Evolutionary conservation across 2,797 vertebrate genomes (phyloP).

Genomic region (Ptychobarbus kaznakovi): DNA sequence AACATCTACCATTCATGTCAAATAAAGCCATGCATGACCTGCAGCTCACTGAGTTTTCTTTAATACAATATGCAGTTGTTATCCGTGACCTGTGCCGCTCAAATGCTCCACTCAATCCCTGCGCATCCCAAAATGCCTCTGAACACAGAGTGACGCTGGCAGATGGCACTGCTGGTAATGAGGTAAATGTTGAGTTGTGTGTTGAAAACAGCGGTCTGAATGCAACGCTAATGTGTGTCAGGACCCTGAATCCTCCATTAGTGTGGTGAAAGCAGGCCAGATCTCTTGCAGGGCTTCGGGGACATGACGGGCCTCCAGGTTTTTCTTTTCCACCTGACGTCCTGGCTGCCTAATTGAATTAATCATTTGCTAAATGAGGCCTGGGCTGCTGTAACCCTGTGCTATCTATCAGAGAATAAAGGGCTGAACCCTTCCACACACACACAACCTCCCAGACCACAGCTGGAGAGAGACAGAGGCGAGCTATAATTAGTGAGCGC

Average conservation of each 20-base stretch:
- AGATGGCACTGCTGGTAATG: constrained; percentile 25
- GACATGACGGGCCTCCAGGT: constrained; percentile 12
- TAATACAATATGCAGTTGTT: background rate
- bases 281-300: constrained; percentile 4
- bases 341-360: constrained; percentile 72
- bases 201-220: constrained; percentile 47
- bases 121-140: constrained; percentile 12
- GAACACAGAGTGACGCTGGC: background rate
- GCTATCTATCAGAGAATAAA: constrained; percentile 62
- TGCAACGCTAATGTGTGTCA: constrained; percentile 41
- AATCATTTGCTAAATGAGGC: constrained; percentile 75
- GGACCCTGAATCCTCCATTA: constrained; percentile 41
- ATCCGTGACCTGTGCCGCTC: background rate
- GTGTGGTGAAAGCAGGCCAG: constrained; percentile 9
- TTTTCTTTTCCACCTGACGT: constrained; percentile 55
- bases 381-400: constrained; percentile 66
- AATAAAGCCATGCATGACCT: background rate
- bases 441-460: constrained; percentile 51
- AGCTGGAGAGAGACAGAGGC: constrained; percentile 56
- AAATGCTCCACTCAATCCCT: background rate
- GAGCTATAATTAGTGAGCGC: constrained; percentile 53
- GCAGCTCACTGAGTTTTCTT: background rate
- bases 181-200: constrained; percentile 43
- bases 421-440: constrained; percentile 20
- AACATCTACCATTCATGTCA: background rate